A percentile compares a stretch with the other conserved stretches of the same genome.
Evolutionary conservation across 1,140 invertebrate genomes (phyloP).

Genomic region (Caenorhabditis briggsae): DNA sequence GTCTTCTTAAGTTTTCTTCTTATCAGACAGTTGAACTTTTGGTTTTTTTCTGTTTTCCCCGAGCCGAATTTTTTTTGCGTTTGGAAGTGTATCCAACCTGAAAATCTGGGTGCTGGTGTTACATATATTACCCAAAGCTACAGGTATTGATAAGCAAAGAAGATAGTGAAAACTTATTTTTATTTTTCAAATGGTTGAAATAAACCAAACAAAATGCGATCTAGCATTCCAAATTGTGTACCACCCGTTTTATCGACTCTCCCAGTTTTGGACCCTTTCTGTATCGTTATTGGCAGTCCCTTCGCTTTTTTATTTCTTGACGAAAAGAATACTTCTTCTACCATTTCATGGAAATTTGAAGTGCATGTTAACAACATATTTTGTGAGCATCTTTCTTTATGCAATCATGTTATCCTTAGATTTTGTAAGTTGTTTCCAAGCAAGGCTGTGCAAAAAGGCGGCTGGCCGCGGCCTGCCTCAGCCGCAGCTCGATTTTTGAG

Average conservation of each 20-base stretch:
- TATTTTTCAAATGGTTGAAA: neutral
- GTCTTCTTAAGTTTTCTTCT: neutral
- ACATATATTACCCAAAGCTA: neutral
- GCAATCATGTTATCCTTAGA: neutral
- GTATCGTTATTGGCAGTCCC: conserved; percentile 17
- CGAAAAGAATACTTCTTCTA: neutral
- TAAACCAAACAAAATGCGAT: conserved; percentile 37
- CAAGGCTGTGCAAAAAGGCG: too few species aligned
- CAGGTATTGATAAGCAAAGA: neutral
- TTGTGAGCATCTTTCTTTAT: conserved; percentile 22
- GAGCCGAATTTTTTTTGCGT: neutral
- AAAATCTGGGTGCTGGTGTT: neutral
- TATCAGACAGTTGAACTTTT: neutral
- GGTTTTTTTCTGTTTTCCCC: neutral
- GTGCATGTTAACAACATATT: conserved; percentile 10
- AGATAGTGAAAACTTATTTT: neutral
- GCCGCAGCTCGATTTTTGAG: too few species aligned
- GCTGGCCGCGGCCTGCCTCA: too few species aligned
- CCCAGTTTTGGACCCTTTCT: conserved; percentile 22
- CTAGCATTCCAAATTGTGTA: neutral
- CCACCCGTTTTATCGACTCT: neutral
- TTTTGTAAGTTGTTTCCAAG: conserved; percentile 25
- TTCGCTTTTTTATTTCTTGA: neutral
- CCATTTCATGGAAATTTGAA: conserved; percentile 39
- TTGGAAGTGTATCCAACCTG: neutral